These are phyloP conservation scores for Gnathonemus longibarbis DNA, from an alignment of 2,113 vertebrate genomes.

Conservation along the genomic window DNA sequence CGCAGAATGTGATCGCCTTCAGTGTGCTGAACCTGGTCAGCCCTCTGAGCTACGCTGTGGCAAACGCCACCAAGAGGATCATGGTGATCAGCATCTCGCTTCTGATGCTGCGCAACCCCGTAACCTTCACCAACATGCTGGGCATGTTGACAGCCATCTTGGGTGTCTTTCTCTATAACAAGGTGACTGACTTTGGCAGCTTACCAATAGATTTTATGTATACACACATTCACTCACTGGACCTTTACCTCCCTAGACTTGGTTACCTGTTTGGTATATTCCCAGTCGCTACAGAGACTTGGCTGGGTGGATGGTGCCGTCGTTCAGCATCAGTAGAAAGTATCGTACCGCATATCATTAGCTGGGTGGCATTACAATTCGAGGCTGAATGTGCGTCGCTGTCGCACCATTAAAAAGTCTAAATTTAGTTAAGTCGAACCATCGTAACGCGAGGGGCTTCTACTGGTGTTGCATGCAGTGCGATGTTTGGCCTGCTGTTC, in stretches of 20 bases:
- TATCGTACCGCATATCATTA: background rate
- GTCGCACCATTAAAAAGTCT: background rate
- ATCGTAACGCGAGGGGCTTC: background rate
- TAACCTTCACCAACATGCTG: slow-evolving; percentile 78
- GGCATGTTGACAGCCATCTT: slow-evolving; percentile 96
- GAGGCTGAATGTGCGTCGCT: background rate
- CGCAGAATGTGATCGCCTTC: slow-evolving; percentile 96
- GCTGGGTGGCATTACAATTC: background rate
- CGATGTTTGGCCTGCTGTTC: background rate
- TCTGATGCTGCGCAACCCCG: slow-evolving; percentile 88
- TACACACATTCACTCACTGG: background rate
- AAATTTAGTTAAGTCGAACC: background rate
- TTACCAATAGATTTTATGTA: background rate
- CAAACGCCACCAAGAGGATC: slow-evolving; percentile 95
- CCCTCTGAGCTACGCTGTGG: slow-evolving; percentile 90
- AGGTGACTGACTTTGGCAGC: slow-evolving; percentile 56
- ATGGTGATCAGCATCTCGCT: slow-evolving; percentile 95
- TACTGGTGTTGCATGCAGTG: background rate
- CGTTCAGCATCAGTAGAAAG: background rate
- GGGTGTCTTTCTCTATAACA: slow-evolving; percentile 94
- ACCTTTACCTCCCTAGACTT: background rate
- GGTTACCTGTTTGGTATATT: background rate
- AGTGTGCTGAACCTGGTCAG: slow-evolving; percentile 92
- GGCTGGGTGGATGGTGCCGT: background rate
- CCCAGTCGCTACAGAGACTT: background rate